phyloP scores from a whole-genome alignment of 2,797 vertebrate species.

The Miichthys miiuy region DNA sequence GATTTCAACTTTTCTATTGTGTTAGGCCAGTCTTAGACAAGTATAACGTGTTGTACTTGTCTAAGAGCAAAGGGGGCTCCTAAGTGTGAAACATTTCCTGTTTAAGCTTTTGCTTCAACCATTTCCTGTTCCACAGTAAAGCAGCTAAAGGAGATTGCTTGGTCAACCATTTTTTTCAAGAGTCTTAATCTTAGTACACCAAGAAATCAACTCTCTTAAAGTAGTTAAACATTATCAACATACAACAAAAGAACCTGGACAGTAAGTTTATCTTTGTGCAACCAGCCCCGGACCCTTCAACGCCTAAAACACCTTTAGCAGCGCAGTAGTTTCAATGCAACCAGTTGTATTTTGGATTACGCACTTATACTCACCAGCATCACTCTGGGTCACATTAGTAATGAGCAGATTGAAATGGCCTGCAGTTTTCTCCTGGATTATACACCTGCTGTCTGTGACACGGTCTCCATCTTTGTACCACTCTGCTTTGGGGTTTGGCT shows the following conservation, averaged over 20 bases:
- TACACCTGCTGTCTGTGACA: constrained; percentile 88
- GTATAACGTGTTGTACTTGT: not conserved
- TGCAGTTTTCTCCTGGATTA: constrained; percentile 88
- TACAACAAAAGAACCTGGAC: not conserved
- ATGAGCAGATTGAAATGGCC: constrained; percentile 93
- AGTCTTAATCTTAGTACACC: not conserved
- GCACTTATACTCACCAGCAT: constrained; percentile 94
- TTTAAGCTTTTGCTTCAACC: not conserved
- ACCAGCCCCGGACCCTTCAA: not conserved
- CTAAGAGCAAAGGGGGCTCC: not conserved
- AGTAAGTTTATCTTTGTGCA: constrained; percentile 10
- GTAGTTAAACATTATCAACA: not conserved
- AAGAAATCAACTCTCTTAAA: not conserved
- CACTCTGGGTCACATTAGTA: constrained; percentile 86
- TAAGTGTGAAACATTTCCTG: not conserved
- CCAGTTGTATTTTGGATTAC: constrained; percentile 90
- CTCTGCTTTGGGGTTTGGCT: constrained; percentile 86
- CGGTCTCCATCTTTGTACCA: constrained; percentile 92
- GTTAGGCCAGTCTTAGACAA: not conserved
- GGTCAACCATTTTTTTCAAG: not conserved
- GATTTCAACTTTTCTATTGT: not conserved
- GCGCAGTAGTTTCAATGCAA: constrained; percentile 86
- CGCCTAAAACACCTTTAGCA: constrained; percentile 88
- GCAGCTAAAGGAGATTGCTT: not conserved
- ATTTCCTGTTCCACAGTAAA: not conserved